Evolutionary conservation across 2,113 vertebrate species (phyloP), one percentile per base, ranked within the genome.

Genomic region (Chaenogobius annularis): DNA sequence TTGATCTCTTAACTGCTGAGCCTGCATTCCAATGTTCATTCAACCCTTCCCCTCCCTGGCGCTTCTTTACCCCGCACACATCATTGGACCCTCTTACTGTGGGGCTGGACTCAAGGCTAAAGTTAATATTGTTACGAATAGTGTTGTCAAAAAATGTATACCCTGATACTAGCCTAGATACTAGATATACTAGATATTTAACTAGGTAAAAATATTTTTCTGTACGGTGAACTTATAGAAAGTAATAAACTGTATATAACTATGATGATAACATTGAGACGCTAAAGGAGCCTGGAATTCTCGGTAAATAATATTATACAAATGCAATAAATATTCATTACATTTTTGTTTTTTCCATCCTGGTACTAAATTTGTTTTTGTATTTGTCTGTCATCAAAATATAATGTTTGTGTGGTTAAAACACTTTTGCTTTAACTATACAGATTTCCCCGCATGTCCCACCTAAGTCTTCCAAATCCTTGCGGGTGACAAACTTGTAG

Each of bases 401-500:
- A 31, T 31, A 31, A 31, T 31, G 26, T 4, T 31, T 31, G 4
- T 31, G 4, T 31, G 1, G 26, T 31, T 2, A 31, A 31, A 31
- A 31, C 26, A 31, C 26, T 31, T 31, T 20, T 64, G 62, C n/a
- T 64, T 43, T 20, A 1, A 40, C 40, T 11, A 64, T 10, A 4
- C 48, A 12, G 22, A 40, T 35, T 7, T 19, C 56, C 68, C 12
- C n/a, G n/a, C n/a, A n/a, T n/a, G n/a, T n/a, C 92, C 92, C 82
- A 99, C 98, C 96, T 80, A 99, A 91, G 77, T 95, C 96, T 66
- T 99, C 98, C 79, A 99, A 94, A 83, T 99, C 97, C 85, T 95
- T 97, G 77, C 91, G 94, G 80, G 97, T 99, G 86, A 99, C 96
- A 17, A 99, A 99, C 85, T 99, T 99, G 89, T 99, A 99, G 84